A percentile compares a stretch with the other conserved stretches of the same genome.
These are phyloP conservation scores for Ruditapes philippinarum DNA, from an alignment of 1,140 invertebrate genomes.

Conservation along the genomic window DNA sequence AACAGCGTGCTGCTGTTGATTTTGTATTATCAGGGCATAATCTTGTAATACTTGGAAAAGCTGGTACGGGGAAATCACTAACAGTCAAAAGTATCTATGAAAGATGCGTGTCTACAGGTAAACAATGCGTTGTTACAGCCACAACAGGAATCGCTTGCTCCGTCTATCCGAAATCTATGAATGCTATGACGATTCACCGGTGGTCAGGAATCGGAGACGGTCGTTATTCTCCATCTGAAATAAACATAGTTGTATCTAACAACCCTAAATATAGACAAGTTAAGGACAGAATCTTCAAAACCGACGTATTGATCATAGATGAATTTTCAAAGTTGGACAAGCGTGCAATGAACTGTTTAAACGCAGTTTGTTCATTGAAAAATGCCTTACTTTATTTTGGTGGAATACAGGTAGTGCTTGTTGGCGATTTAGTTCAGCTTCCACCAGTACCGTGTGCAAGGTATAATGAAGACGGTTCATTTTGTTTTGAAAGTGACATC, in stretches of 20 bases:
- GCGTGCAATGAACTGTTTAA: not conserved
- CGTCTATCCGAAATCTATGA: not conserved
- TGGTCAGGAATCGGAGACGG: constrained; percentile 57
- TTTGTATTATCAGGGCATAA: constrained; percentile 20
- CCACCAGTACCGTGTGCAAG: not conserved
- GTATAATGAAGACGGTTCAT: constrained; percentile 23
- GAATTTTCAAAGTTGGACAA: constrained; percentile 43
- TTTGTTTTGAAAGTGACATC: constrained; percentile 32
- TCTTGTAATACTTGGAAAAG: constrained; percentile 14
- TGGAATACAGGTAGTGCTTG: constrained; percentile 21
- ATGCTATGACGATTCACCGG: constrained; percentile 44
- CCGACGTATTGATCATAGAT: constrained; percentile 38
- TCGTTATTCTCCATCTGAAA: not conserved
- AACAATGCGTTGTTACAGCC: constrained; percentile 18
- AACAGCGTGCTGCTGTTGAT: constrained; percentile 31
- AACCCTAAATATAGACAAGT: not conserved
- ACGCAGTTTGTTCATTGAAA: constrained; percentile 34
- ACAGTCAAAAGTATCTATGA: not conserved
- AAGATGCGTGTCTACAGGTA: not conserved
- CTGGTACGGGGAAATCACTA: constrained; percentile 36
- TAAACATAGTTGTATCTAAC: not conserved
- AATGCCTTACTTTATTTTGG: not conserved
- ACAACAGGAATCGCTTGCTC: constrained; percentile 47
- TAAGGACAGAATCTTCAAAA: not conserved
- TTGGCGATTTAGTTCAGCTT: not conserved